A percentile compares a stretch with the other conserved stretches of the same genome.
phyloP scores from a whole-genome alignment of 2,888 invertebrate genomes.

The Callimorpha dominula region DNA sequence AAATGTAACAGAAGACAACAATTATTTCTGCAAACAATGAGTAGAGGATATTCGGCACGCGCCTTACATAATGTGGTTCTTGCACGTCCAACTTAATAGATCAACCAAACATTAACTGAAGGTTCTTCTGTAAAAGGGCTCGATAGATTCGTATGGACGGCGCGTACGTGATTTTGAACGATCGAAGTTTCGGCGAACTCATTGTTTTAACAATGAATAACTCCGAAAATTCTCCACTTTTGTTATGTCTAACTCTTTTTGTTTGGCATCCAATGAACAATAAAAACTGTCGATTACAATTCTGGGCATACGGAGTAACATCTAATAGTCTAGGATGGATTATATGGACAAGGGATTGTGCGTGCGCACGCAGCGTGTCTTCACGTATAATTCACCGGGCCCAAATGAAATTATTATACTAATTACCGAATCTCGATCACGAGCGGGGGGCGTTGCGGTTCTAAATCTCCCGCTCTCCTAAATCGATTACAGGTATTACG shows the following conservation, averaged over 20 bases:
- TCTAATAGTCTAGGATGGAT: slow-evolving; percentile 40
- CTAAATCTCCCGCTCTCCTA: slow-evolving; percentile 79
- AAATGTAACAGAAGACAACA: slow-evolving; percentile 42
- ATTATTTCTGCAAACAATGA: slow-evolving; percentile 62
- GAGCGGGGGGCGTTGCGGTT: slow-evolving; percentile 75
- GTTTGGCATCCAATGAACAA: slow-evolving; percentile 52
- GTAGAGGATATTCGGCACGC: slow-evolving; percentile 59
- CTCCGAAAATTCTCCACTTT: slow-evolving; percentile 62
- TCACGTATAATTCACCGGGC: slow-evolving; percentile 69
- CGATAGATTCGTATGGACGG: slow-evolving; percentile 47
- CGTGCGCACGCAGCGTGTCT: slow-evolving; percentile 64
- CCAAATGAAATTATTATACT: slow-evolving; percentile 83
- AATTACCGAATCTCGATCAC: slow-evolving; percentile 81
- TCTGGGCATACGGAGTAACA: slow-evolving; percentile 49
- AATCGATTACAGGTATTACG: slow-evolving; percentile 82
- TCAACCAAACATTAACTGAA: slow-evolving; percentile 60
- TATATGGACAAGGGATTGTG: slow-evolving; percentile 30
- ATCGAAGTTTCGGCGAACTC: slow-evolving; percentile 61
- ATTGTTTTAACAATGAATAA: slow-evolving; percentile 64
- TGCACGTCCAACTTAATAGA: slow-evolving; percentile 55
- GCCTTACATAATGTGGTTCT: slow-evolving; percentile 55
- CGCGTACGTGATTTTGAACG: slow-evolving; percentile 59
- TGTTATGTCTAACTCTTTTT: slow-evolving; percentile 67
- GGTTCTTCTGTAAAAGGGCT: slow-evolving; percentile 68
- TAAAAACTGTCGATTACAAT: slow-evolving; percentile 51